Evolutionary conservation across 2,888 invertebrate species (phyloP), one percentile per base, ranked within the genome.

Genomic region (Tridacna gigas): DNA sequence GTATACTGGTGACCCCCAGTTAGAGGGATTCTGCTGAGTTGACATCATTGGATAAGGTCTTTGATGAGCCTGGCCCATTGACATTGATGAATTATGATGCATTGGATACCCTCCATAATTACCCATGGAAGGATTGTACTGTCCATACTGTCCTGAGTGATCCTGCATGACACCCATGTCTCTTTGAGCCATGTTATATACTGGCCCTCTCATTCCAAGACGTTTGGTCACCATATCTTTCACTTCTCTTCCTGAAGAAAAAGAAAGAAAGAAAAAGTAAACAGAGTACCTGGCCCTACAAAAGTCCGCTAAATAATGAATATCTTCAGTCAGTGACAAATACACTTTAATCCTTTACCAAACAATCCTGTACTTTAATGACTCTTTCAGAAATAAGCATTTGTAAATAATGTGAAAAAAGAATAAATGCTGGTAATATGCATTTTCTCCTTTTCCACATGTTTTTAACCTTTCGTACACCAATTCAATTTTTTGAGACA

Each of bases 181-280:
- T 66, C 78, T 45, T 13, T 26, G 37, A 26, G 79, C 48, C 75
- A 80, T 20, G 48, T 75, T 77, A 12, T 65, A 78, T 22, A 67
- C 75, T 20, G 83, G 86, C 22, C 83, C 86, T 81, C 81, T 48
- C 83, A 86, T 86, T 37, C 86, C 86, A 18, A 83, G 67, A 4
- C 86, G 66, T 61, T 86, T 86, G 5, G 76, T 47, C 26, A 78
- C 56, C 15, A 76, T 76, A 28, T 75, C 66, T 67, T 83, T 86
- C 47, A 80, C 75, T 67, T 80, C 81, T 28, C 69, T 51, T 20
- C 56, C 77, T 77, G 67, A 26, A 77, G n/a, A 61, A 63, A 47
- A 18, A 25, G 13, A 74, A 74, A 48, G 2, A 73, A 26, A 37
- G 7, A 37, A 37, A 37, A 37, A 37, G 2, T 37, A 37, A 37